Conservation (phyloP, 2,797 vertebrate genomes). For the Fundulus diaphanus region DNA sequence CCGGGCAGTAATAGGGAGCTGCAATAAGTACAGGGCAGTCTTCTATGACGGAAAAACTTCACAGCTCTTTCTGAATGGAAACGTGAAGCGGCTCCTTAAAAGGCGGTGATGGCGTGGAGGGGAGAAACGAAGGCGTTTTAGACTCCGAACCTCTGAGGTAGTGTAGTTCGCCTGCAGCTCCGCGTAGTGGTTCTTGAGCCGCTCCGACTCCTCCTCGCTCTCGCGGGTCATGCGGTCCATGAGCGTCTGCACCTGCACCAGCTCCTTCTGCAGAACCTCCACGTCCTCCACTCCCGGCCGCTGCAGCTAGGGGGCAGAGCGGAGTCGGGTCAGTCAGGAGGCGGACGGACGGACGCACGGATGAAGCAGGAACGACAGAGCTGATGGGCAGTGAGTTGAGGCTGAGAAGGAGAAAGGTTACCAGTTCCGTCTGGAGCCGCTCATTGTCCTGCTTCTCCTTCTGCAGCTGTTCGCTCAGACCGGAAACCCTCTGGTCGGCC, state of each 20-base stretch:
- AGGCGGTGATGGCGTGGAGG: not conserved
- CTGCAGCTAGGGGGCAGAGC: slow-evolving; percentile 85
- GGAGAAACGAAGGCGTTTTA: not conserved
- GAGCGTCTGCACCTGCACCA: slow-evolving; percentile 95
- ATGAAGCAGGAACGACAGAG: not conserved
- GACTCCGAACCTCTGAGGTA: slow-evolving; percentile 88
- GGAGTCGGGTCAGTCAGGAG: slow-evolving; percentile 16
- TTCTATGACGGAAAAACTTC: not conserved
- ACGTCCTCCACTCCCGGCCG: slow-evolving; percentile 97
- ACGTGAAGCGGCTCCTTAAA: not conserved
- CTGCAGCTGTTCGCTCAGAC: slow-evolving; percentile 87
- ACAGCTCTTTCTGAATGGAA: not conserved
- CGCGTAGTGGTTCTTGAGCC: slow-evolving; percentile 88
- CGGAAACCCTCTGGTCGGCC: slow-evolving; percentile 85
- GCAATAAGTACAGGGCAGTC: slow-evolving; percentile 13
- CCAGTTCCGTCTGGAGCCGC: slow-evolving; percentile 92
- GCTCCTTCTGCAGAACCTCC: slow-evolving; percentile 93
- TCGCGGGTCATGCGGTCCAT: slow-evolving; percentile 96
- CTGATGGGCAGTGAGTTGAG: not conserved
- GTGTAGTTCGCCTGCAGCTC: slow-evolving; percentile 88
- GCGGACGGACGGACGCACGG: too few relatives aligned
- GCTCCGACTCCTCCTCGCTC: slow-evolving; percentile 91
- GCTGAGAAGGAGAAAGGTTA: slow-evolving; percentile 60
- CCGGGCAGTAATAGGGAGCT: slow-evolving; percentile 23
- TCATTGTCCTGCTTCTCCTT: slow-evolving; percentile 85